Evolutionary conservation across 2,113 vertebrate species (phyloP).

Genomic region (Psilopsiagon aymara): DNA sequence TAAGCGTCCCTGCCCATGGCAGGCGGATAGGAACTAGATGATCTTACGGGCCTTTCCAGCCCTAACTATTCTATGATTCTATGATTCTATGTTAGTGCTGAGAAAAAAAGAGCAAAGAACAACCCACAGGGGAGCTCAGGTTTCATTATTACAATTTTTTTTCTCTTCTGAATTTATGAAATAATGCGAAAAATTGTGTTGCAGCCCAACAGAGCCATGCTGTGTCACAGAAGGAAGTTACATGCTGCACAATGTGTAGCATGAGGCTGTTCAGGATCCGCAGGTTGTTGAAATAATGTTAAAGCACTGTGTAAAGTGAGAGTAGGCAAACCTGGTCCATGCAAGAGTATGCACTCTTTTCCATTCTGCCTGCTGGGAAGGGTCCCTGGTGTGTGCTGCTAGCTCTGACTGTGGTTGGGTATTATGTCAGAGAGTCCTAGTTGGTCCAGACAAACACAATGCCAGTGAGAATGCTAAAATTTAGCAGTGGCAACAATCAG

Average conservation of each 20-base stretch:
- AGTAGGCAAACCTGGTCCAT: neutral
- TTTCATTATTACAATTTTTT: neutral
- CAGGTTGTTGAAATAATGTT: neutral
- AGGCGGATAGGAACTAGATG: too few species aligned
- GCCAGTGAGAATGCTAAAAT: neutral
- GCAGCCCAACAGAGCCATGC: neutral
- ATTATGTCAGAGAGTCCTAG: neutral
- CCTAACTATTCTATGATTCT: too few species aligned
- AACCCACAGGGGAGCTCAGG: neutral
- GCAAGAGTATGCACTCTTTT: neutral
- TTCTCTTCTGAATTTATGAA: neutral
- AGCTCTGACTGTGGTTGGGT: neutral
- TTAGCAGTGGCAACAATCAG: neutral
- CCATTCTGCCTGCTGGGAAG: neutral
- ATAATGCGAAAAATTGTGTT: neutral
- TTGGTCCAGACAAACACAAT: neutral
- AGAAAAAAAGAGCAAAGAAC: neutral
- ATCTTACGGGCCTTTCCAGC: too few species aligned
- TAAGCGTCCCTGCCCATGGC: too few species aligned
- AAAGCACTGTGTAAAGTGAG: neutral
- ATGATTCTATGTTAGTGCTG: neutral
- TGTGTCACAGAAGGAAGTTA: neutral
- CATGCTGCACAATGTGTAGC: neutral
- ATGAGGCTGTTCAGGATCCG: neutral
- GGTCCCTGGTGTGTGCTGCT: accelerated